Base-by-base conservation (phyloP, 2,888 invertebrate species). In the Ectemnius cavifrons region DNA sequence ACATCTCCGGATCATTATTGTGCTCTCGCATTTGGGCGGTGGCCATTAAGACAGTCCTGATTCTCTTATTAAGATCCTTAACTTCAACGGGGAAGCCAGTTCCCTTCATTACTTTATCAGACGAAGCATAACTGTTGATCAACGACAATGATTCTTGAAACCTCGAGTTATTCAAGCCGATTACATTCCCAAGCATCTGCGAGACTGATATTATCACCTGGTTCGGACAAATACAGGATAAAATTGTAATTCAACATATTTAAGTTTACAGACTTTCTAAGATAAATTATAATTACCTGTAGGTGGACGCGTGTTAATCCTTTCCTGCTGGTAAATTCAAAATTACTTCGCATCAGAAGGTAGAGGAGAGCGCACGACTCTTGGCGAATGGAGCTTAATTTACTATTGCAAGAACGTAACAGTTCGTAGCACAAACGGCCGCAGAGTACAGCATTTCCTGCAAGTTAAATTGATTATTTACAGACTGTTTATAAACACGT, bases 131-230 rank as follows among this genome's bases (percentile, higher is more conserved):
- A 88, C 97, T 97, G 89, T 98, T 98, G 87, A 98, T 97, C 62
- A 97, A 93, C 3, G 97, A 97, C 4, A 99, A 92, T 80, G 97
- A 97, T 91, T 98, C 97, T 92, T 98, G 97, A 91, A 99, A 98
- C 59, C 97, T 94, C n/a, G 97, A 95, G 91, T 97, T 98, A 91
- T 98, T 98, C 79, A 97, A 92, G 2, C 96, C 96, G n/a, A 96
- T 95, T 4, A 97, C 95, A 86, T 96, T 97, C 72, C 98, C 98
- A 77, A 98, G 94, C 91, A 99, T 94, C 91, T 98, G 96, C 0
- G 98, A 98, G 14, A 99, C 97, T 0, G 98, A 97, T 86, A 99
- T 98, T 78, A 98, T 98, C 46, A 98, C 97, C 95, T 96, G 91
- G 52, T 57, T 16, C 47, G 14, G 57, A 67, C 16, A n/a, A 60